Evolutionary conservation across 2,888 invertebrate species (phyloP).

Genomic region (Gastrophysa polygoni): DNA sequence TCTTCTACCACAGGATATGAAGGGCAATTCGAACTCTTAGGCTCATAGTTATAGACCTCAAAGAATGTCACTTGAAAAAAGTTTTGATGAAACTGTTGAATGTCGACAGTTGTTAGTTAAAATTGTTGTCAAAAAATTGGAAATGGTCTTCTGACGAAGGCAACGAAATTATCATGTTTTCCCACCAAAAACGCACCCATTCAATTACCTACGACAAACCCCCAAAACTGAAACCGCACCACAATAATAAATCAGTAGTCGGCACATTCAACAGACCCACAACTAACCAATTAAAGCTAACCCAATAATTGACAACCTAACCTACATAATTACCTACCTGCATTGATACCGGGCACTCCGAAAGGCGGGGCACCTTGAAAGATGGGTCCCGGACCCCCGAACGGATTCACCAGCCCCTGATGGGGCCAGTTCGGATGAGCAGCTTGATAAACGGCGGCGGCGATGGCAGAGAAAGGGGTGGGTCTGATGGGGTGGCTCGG

Average conservation of each 20-base stretch:
- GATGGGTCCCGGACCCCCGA: slow-evolving; percentile 65
- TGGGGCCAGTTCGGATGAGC: slow-evolving; percentile 63
- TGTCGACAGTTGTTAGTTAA: no score
- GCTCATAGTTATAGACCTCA: no score
- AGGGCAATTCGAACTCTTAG: no score
- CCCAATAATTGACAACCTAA: slow-evolving; percentile 28
- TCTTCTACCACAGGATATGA: no score
- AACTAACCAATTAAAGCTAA: slow-evolving; percentile 34
- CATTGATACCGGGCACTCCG: slow-evolving; percentile 55
- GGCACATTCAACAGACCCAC: slow-evolving; percentile 18
- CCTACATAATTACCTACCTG: slow-evolving; percentile 58
- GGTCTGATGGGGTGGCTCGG: slow-evolving; percentile 70
- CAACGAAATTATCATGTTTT: no score
- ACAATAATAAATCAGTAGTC: slow-evolving; percentile 26
- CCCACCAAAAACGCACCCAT: not conserved
- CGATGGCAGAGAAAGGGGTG: slow-evolving; percentile 76
- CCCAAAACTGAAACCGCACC: slow-evolving; percentile 8
- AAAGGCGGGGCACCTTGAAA: slow-evolving; percentile 69
- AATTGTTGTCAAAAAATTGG: no score
- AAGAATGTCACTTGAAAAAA: no score
- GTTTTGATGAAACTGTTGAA: no score
- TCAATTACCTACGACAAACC: no score
- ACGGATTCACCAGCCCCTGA: slow-evolving; percentile 65
- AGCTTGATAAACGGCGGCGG: slow-evolving; percentile 68
- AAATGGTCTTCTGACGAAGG: no score